phyloP scores from a whole-genome alignment of 2,113 vertebrate genomes.

The Ahaetulla prasina region DNA sequence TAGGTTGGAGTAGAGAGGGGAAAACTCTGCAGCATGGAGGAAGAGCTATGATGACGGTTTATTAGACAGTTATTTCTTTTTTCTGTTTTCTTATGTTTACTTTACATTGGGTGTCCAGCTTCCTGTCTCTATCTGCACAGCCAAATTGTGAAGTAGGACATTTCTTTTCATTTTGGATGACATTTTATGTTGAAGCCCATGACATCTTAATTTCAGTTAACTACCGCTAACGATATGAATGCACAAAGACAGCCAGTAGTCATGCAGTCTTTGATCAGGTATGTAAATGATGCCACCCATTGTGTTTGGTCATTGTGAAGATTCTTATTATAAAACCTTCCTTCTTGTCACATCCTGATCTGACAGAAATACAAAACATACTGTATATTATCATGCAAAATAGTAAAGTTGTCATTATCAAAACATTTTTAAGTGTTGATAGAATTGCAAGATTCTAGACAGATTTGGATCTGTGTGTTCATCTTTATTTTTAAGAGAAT shows the following conservation, averaged over 20 bases:
- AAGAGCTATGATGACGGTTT: neutral
- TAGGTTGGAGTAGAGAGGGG: neutral
- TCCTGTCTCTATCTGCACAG: slow-evolving; percentile 14
- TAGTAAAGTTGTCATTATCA: slow-evolving; percentile 19
- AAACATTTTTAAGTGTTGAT: neutral
- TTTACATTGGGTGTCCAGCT: neutral
- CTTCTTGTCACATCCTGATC: slow-evolving; percentile 10
- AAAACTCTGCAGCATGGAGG: slow-evolving; percentile 12
- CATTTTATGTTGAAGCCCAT: slow-evolving; percentile 57
- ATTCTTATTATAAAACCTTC: slow-evolving; percentile 19
- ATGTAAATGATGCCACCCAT: slow-evolving; percentile 53
- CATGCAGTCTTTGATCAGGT: slow-evolving; percentile 31
- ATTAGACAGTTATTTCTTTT: neutral
- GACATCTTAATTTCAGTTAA: slow-evolving; percentile 68
- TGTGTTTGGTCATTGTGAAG: slow-evolving; percentile 55
- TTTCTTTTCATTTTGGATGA: slow-evolving; percentile 53
- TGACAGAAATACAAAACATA: slow-evolving; percentile 32
- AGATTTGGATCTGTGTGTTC: neutral
- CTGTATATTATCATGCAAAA: slow-evolving; percentile 33
- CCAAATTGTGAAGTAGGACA: slow-evolving; percentile 3
- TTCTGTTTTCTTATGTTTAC: neutral
- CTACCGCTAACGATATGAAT: slow-evolving; percentile 8
- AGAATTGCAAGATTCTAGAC: neutral
- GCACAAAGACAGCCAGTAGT: slow-evolving; percentile 44
- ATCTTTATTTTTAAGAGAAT: neutral